phyloP scores from a whole-genome alignment of 2,797 vertebrate species.

The Avahi laniger region DNA sequence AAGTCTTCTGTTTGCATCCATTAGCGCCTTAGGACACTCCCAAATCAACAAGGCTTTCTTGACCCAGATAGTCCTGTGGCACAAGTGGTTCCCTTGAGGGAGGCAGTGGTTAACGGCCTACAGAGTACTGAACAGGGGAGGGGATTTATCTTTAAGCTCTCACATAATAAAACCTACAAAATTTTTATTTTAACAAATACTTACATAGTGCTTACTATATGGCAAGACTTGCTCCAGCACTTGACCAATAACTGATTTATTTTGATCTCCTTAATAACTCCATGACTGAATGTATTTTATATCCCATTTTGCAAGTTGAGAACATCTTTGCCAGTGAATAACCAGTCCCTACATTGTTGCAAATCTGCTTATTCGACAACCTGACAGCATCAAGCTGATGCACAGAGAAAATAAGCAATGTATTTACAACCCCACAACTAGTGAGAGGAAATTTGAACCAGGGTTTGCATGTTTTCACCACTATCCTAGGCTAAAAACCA shows the following conservation, averaged over 20 bases:
- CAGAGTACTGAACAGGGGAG: not conserved
- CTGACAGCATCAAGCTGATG: not conserved
- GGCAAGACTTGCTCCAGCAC: not conserved
- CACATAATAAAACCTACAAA: not conserved
- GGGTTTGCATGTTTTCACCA: not conserved
- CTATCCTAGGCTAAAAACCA: not conserved
- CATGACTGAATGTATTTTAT: not conserved
- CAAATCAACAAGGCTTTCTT: not conserved
- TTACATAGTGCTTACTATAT: not conserved
- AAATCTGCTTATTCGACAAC: not conserved
- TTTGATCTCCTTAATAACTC: not conserved
- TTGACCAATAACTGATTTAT: not conserved
- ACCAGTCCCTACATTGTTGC: not conserved
- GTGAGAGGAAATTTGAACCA: not conserved
- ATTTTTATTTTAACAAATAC: not conserved
- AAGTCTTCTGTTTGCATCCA: not conserved
- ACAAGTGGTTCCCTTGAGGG: not conserved
- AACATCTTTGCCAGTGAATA: not conserved
- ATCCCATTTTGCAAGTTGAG: not conserved
- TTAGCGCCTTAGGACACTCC: not conserved
- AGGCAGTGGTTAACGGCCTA: not conserved
- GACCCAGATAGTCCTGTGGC: not conserved
- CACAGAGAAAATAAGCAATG: constrained; percentile 8
- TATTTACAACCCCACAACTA: not conserved
- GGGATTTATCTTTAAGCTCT: not conserved